Conservation (phyloP, 2,113 vertebrate species). For the Microtus oregoni region DNA sequence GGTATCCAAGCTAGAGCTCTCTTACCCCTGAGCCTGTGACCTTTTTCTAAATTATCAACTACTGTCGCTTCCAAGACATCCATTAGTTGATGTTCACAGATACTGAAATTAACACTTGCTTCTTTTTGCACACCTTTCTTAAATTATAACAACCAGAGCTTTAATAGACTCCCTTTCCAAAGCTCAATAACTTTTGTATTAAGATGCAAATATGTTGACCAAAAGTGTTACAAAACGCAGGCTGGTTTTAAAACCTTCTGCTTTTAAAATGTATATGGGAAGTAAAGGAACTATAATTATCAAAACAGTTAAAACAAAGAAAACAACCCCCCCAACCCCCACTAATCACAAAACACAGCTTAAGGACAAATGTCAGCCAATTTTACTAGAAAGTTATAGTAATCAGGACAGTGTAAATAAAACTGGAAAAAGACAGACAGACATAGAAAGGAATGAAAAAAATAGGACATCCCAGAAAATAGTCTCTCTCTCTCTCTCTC, state of each 20-base stretch:
- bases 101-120: neutral
- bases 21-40: neutral
- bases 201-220: conserved; percentile 10
- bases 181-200: conserved; percentile 5
- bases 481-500: neutral
- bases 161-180: neutral
- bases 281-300: neutral
- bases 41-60: conserved; percentile 10
- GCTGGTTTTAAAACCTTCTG: neutral
- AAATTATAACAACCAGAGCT: neutral
- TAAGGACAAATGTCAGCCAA: neutral
- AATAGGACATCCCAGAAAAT: neutral
- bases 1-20: neutral
- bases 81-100: conserved; percentile 2
- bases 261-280: conserved; percentile 40
- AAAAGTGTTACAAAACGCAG: neutral
- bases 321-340: neutral
- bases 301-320: conserved; percentile 22
- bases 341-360: neutral
- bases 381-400: conserved; percentile 25
- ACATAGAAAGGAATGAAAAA: neutral
- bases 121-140: conserved; percentile 14
- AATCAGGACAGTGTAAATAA: neutral
- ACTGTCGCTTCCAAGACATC: neutral
- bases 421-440: neutral